Percentiles rank a stretch among this genome's conserved stretches.
Conservation (phyloP, 2,797 vertebrate species). For the Alauda arvensis region DNA sequence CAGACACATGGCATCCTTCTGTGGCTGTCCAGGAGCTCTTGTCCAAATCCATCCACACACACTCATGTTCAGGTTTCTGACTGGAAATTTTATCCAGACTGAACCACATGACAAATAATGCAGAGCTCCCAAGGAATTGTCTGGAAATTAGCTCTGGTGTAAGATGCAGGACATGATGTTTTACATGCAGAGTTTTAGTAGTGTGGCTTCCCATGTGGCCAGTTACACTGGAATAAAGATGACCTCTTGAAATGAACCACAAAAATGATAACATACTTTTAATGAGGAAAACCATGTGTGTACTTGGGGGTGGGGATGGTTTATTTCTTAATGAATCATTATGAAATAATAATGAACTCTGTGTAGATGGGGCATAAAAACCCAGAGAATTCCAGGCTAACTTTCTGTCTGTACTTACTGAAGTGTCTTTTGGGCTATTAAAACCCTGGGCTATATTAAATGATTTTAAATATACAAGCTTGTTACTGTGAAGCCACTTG, state of each 20-base stretch:
- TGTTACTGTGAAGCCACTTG: conserved; percentile 7
- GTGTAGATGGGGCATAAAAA: not conserved
- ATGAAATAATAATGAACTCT: not conserved
- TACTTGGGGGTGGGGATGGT: not conserved
- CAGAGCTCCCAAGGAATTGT: not conserved
- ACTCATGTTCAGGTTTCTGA: not conserved
- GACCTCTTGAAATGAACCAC: not conserved
- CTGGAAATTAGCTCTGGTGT: not conserved
- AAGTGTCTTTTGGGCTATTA: conserved; percentile 5
- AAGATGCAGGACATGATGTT: not conserved
- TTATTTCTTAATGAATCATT: not conserved
- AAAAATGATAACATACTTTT: not conserved
- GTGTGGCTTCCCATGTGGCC: not conserved
- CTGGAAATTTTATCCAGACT: not conserved
- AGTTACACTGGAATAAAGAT: not conserved
- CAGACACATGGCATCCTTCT: not conserved
- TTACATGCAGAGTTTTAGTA: not conserved
- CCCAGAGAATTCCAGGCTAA: not conserved
- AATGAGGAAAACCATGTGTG: not conserved
- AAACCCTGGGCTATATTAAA: conserved; percentile 16
- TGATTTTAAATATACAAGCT: conserved; percentile 8
- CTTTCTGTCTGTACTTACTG: not conserved
- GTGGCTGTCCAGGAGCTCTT: not conserved
- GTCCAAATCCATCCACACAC: not conserved
- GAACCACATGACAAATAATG: not conserved